Evolutionary conservation across 1,140 invertebrate genomes (phyloP).

Genomic region (Leptonema lineaticorne): DNA sequence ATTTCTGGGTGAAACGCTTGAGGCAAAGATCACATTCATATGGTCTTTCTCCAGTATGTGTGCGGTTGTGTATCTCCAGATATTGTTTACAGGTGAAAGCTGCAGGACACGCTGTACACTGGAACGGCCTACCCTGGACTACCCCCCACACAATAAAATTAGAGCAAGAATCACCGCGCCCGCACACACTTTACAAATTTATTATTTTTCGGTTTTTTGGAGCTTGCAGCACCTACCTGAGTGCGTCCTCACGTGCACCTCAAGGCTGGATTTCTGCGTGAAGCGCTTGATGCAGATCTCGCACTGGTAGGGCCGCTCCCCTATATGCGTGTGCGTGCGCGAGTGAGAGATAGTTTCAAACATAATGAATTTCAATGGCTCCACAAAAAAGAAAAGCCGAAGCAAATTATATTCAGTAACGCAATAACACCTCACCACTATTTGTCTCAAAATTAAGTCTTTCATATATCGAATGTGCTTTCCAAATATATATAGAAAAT

Average conservation of each 20-base stretch:
- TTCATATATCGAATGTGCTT: no score
- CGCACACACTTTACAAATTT: slow-evolving; percentile 23
- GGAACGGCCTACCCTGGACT: slow-evolving; percentile 64
- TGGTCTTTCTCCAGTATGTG: slow-evolving; percentile 72
- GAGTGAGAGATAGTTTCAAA: slow-evolving; percentile 21
- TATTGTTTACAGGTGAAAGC: slow-evolving; percentile 72
- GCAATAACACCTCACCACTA: slow-evolving; percentile 16
- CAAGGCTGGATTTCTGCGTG: slow-evolving; percentile 52
- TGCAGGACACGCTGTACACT: slow-evolving; percentile 71
- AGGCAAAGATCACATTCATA: slow-evolving; percentile 71
- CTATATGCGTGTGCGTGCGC: slow-evolving; percentile 30
- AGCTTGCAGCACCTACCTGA: slow-evolving; percentile 46
- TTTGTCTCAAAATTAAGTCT: no score
- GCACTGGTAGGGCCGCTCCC: slow-evolving; percentile 57
- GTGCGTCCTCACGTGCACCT: slow-evolving; percentile 50
- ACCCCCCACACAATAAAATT: slow-evolving; percentile 53
- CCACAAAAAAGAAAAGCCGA: background rate
- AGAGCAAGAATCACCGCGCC: slow-evolving; percentile 30
- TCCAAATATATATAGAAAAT: no score
- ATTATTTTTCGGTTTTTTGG: slow-evolving; percentile 3
- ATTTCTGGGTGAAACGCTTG: slow-evolving; percentile 70
- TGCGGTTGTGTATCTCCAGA: slow-evolving; percentile 75
- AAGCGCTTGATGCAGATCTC: slow-evolving; percentile 56
- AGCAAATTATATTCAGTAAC: slow-evolving; percentile 2
- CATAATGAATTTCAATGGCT: slow-evolving; percentile 13